A percentile compares a stretch with the other conserved stretches of the same genome.
Evolutionary conservation across 2,797 vertebrate genomes (phyloP).

Genomic region (Channa striata): DNA sequence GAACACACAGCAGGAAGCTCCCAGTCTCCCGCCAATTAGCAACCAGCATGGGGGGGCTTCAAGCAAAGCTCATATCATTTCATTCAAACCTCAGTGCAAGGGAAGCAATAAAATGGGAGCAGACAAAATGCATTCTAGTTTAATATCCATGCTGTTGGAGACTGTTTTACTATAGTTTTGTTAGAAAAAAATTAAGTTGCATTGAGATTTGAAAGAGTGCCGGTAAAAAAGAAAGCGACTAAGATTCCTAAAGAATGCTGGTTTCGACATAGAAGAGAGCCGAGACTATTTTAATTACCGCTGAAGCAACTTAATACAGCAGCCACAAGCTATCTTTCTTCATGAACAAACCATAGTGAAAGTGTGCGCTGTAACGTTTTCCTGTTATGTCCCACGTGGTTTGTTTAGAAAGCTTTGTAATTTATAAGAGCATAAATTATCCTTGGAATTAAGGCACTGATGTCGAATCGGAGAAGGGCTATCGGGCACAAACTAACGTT

Average conservation of each 20-base stretch:
- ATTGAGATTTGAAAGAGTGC: conserved; percentile 42
- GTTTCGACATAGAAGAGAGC: conserved; percentile 41
- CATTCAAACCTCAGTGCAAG: conserved; percentile 52
- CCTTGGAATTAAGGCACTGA: conserved; percentile 80
- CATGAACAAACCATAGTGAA: conserved; percentile 56
- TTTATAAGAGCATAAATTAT: conserved; percentile 84
- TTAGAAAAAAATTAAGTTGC: conserved; percentile 39
- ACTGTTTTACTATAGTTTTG: conserved; percentile 55
- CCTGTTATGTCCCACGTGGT: conserved; percentile 65
- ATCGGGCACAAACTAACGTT: conserved; percentile 72
- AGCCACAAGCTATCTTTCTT: conserved; percentile 45
- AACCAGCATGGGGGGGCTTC: conserved; percentile 70
- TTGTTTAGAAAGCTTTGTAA: conserved; percentile 81
- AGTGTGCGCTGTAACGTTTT: conserved; percentile 59
- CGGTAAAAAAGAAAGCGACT: conserved; percentile 17
- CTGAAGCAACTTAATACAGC: conserved; percentile 52
- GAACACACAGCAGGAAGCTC: conserved; percentile 86
- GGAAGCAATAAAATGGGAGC: conserved; percentile 38
- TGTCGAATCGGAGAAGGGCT: conserved; percentile 82
- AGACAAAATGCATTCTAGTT: conserved; percentile 59
- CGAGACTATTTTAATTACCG: conserved; percentile 51
- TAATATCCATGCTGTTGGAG: conserved; percentile 64
- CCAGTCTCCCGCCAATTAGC: conserved; percentile 88
- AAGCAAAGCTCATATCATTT: conserved; percentile 65
- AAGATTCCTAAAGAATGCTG: conserved; percentile 32